Evolutionary conservation across 2,113 vertebrate species (phyloP).

Genomic region (Semnornis frantzii): DNA sequence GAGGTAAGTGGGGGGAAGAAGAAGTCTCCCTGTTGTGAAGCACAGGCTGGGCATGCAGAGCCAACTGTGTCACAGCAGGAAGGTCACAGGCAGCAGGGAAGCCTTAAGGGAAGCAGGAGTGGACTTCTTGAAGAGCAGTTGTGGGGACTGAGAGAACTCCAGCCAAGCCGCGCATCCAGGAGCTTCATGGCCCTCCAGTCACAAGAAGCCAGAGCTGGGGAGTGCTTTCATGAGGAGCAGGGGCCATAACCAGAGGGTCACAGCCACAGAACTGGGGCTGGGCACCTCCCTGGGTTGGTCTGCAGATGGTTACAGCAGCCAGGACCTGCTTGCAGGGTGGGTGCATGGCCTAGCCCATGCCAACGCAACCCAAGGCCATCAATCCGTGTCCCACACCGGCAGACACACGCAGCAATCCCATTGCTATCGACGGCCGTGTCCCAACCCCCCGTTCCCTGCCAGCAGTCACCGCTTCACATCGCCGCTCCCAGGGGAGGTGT

Average conservation of each 20-base stretch:
- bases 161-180: too few species aligned
- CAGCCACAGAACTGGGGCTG: not conserved
- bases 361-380: not conserved
- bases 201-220: accelerated
- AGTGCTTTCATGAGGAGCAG: not conserved
- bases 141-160: not conserved
- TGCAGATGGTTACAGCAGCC: not conserved
- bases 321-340: not conserved
- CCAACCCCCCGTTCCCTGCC: not conserved
- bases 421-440: not conserved
- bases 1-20: accelerated
- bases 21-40: not conserved
- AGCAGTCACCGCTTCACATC: not conserved
- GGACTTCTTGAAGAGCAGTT: not conserved
- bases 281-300: not conserved
- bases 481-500: not conserved
- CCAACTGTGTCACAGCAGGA: accelerated
- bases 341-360: not conserved
- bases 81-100: accelerated
- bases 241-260: accelerated
- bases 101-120: too few species aligned
- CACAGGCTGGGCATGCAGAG: not conserved
- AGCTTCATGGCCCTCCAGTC: accelerated
- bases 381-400: not conserved
- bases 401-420: not conserved